These are phyloP conservation scores for Ptychadena robeensis DNA, from an alignment of 2,797 vertebrate species.

Conservation along the genomic window DNA sequence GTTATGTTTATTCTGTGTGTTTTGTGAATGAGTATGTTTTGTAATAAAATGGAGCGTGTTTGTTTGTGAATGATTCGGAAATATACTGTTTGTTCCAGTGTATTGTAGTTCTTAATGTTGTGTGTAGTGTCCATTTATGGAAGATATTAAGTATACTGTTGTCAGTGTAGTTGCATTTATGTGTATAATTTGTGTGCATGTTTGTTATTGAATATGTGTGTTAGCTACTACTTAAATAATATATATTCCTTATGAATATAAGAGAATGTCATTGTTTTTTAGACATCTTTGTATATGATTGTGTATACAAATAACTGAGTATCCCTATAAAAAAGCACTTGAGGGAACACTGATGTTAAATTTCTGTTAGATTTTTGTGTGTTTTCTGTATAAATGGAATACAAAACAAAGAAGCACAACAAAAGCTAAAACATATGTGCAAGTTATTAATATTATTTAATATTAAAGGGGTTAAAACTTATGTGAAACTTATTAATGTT, in stretches of 20 bases:
- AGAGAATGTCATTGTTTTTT: neutral
- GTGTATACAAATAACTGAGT: neutral
- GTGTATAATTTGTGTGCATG: neutral
- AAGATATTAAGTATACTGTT: too few species aligned
- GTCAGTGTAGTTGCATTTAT: neutral
- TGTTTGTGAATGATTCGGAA: too few species aligned
- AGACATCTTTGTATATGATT: neutral
- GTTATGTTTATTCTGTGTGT: too few species aligned
- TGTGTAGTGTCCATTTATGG: too few species aligned
- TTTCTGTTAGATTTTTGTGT: too few species aligned
- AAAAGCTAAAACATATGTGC: neutral
- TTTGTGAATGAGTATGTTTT: too few species aligned
- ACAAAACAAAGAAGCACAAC: neutral
- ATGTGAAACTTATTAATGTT: neutral
- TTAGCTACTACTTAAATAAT: neutral
- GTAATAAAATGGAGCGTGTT: too few species aligned
- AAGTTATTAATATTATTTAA: neutral
- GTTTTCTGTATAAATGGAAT: neutral
- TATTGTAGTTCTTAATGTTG: too few species aligned
- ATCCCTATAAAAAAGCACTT: too few species aligned
- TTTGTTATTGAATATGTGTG: neutral
- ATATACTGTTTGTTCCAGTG: too few species aligned
- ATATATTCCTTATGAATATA: neutral
- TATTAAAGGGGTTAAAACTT: neutral
- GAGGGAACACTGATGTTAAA: neutral